Evolutionary conservation across 2,113 vertebrate species (phyloP).

Genomic region (Ranitomeya imitator): DNA sequence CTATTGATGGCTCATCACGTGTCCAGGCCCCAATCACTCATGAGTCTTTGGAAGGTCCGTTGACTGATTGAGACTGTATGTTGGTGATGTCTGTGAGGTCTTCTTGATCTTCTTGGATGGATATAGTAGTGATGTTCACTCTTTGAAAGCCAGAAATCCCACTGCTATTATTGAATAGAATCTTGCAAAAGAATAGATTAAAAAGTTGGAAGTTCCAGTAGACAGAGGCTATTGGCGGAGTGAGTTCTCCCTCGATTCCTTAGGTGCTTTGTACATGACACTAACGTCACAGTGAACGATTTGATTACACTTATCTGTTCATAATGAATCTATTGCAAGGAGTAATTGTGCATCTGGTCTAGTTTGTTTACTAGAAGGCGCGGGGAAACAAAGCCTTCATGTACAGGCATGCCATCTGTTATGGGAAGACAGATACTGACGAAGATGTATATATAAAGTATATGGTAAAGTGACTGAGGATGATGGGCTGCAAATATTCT

Average conservation of each 20-base stretch:
- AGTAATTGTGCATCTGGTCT: slow-evolving; percentile 37
- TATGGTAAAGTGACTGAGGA: not conserved
- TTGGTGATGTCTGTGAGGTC: too few relatives aligned
- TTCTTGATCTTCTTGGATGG: not conserved
- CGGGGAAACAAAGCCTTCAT: slow-evolving; percentile 13
- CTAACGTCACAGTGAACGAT: not conserved
- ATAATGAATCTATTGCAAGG: slow-evolving; percentile 37
- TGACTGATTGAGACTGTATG: too few relatives aligned
- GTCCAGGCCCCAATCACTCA: too few relatives aligned
- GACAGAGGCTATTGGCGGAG: not conserved
- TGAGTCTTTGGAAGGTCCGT: too few relatives aligned
- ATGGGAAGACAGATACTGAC: not conserved
- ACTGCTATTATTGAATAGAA: not conserved
- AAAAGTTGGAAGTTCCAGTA: not conserved
- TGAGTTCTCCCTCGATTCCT: not conserved
- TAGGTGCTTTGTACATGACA: not conserved
- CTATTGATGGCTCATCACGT: too few relatives aligned
- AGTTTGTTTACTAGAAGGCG: not conserved
- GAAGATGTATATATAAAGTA: not conserved
- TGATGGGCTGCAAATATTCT: not conserved
- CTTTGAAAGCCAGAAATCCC: not conserved
- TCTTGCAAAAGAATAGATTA: not conserved
- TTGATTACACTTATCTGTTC: slow-evolving; percentile 30
- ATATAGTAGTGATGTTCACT: not conserved
- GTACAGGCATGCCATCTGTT: slow-evolving; percentile 12